Conservation (phyloP, 2,113 vertebrate species). For the Protobothrops flavoviridis region DNA sequence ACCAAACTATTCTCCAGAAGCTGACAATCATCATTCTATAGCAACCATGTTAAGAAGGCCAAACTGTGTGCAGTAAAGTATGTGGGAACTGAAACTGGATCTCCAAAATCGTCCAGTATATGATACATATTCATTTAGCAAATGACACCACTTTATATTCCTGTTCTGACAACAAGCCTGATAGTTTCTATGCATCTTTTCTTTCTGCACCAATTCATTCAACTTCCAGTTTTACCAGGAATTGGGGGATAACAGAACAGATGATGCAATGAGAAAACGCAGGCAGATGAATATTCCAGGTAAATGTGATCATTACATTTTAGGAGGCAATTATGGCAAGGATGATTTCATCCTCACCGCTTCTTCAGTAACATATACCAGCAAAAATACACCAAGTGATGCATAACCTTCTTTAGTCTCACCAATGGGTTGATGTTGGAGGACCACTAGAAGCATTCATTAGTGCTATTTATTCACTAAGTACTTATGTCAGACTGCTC, state of each 20-base stretch:
- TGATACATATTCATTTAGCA: neutral
- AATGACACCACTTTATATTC: neutral
- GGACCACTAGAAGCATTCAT: neutral
- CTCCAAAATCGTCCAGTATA: neutral
- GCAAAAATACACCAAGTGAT: neutral
- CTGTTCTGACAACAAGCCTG: neutral
- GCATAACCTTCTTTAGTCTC: neutral
- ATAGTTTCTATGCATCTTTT: neutral
- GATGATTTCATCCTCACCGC: neutral
- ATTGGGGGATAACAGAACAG: neutral
- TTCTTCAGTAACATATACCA: neutral
- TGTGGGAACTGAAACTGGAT: neutral
- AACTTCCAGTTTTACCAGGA: neutral
- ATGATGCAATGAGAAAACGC: neutral
- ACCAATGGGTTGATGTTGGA: neutral
- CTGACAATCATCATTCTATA: neutral
- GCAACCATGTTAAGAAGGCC: neutral
- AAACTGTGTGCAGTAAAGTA: neutral
- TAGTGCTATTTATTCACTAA: neutral
- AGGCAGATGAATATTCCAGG: neutral
- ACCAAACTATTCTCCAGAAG: neutral
- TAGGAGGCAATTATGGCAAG: neutral
- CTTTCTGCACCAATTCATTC: neutral
- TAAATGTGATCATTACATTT: neutral
- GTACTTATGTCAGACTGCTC: neutral